These are phyloP conservation scores for Heliconius ethilla DNA, from an alignment of 2,888 invertebrate species.

Conservation along the genomic window DNA sequence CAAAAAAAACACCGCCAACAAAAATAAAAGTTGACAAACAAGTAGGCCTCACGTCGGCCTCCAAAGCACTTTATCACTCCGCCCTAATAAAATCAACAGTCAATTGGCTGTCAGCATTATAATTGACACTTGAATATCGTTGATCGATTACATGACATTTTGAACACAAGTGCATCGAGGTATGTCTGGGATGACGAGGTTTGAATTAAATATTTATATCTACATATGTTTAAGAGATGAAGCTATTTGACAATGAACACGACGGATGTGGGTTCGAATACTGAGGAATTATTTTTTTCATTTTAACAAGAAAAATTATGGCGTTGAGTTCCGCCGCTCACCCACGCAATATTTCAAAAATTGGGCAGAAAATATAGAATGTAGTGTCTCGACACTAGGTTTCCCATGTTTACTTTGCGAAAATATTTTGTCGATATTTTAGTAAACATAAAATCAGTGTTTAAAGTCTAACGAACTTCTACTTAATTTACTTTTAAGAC, in stretches of 20 bases:
- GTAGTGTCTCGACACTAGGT: background rate
- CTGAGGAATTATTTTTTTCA: no score
- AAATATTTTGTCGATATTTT: no score
- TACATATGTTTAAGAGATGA: background rate
- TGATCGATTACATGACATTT: constrained; percentile 19
- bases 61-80: constrained; percentile 18
- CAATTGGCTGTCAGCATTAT: constrained; percentile 22
- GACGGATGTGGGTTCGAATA: background rate
- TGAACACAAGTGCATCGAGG: background rate
- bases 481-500: no score
- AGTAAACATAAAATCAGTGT: no score
- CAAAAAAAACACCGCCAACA: background rate
- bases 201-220: background rate
- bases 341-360: no score
- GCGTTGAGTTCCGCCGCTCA: no score
- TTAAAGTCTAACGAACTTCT: no score
- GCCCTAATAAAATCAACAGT: constrained; percentile 20
- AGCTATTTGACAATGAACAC: no score
- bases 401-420: no score
- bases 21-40: background rate
- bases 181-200: background rate
- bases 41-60: constrained; percentile 1
- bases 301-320: background rate
- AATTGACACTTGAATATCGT: constrained; percentile 28
- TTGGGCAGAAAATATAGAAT: background rate